Base-by-base conservation (phyloP, 2,113 vertebrate genomes). In the Pseudorhombus dupliciocellatus region DNA sequence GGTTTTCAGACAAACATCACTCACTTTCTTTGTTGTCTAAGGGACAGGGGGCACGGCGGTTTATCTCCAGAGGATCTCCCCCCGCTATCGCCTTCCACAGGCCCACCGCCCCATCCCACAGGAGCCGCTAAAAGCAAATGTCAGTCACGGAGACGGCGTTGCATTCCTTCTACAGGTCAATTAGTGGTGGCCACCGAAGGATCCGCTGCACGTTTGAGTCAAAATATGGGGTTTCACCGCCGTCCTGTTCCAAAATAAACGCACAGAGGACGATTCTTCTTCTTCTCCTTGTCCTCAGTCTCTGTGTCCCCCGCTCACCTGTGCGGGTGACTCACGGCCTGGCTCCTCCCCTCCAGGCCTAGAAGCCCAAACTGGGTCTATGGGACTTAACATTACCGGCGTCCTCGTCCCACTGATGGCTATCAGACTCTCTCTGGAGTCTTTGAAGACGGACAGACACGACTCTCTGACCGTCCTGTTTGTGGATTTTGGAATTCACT, bases 1-100 rank as follows among this genome's bases (percentile, higher is more conserved):
- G 89, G 86, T 91, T 90, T 92, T 89, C 89, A 89, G 90, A 92
- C 91, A 90, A 92, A 93, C 92, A 93, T 92, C 90, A 91, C 90
- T 92, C 91, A 92, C 89, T 91, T 90, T 91, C 89, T 92, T 93
- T 93, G 92, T 93, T 91, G 89, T 92, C 82, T 80, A 82, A 91
- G 89, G 90, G 87, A 88, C 84, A 71, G 83, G 87, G 18, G 20
- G 18, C 34, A 37, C 11, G 70, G 80, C 14, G 68, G 84, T 86
- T 92, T 92, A 92, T 92, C 92, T 89, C 89, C 73, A 80, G 85
- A 91, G 82, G 81, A 87, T 84, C 85, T 89, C 84, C 89, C 85
- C 87, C 87, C 84, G 62, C 87, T 89, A 92, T 92, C 88, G 62
- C 90, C 88, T 91, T 92, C 85, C 90, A 88, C 74, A 80, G 46